phyloP scores from a whole-genome alignment of 92 coral and sea anemone genomes.

The Hydrozoanthus gracilis region DNA sequence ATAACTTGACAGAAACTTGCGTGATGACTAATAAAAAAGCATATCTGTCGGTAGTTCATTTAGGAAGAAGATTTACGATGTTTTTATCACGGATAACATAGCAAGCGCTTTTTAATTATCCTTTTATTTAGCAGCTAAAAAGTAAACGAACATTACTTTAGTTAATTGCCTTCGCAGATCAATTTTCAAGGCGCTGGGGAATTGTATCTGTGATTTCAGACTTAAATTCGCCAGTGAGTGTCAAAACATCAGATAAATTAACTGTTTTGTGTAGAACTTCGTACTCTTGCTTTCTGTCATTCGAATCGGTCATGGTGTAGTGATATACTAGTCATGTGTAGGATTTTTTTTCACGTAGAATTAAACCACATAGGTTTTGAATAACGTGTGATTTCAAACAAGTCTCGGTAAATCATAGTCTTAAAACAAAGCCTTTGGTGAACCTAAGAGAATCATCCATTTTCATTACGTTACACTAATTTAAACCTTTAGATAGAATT shows the following conservation, averaged over 20 bases:
- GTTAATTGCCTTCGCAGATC: constrained; percentile 5
- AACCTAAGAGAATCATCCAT: no score
- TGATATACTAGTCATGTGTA: neutral
- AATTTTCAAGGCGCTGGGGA: neutral
- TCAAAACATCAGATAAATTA: neutral
- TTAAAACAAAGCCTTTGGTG: no score
- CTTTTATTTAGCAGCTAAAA: constrained; percentile 2
- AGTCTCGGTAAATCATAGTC: no score
- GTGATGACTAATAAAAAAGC: no score
- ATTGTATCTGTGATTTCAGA: neutral
- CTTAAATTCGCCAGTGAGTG: neutral
- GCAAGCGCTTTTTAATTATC: neutral
- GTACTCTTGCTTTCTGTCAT: neutral
- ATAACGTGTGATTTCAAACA: no score
- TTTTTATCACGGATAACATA: neutral
- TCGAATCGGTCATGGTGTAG: neutral
- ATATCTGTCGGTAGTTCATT: no score
- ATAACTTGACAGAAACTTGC: no score
- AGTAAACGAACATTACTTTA: neutral
- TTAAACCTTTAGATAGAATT: neutral
- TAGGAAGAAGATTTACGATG: neutral
- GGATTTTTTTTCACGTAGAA: neutral
- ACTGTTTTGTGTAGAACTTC: neutral
- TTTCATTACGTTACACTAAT: no score
- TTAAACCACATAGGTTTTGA: no score